phyloP scores from a whole-genome alignment of 2,113 vertebrate genomes.

The Jacana jacana region DNA sequence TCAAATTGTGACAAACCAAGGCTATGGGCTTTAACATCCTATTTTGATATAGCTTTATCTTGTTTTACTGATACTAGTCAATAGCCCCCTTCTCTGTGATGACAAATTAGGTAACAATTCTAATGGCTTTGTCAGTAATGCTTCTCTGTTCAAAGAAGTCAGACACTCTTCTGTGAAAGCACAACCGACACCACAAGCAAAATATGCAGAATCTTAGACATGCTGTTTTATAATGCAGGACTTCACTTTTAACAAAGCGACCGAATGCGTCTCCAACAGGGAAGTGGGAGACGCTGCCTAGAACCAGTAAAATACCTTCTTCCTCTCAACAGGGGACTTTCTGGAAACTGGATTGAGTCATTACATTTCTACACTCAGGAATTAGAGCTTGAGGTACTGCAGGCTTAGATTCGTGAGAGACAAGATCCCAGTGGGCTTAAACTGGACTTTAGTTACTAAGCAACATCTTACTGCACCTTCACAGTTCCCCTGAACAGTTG shows the following conservation, averaged over 20 bases:
- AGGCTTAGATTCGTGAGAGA: not conserved
- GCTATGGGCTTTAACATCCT: not conserved
- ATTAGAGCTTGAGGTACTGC: not conserved
- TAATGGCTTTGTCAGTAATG: not conserved
- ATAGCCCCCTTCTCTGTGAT: not conserved
- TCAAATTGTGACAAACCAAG: not conserved
- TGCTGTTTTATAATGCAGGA: rapidly evolving
- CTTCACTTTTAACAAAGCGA: not conserved
- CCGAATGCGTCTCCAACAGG: rapidly evolving
- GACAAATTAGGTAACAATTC: not conserved
- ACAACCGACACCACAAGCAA: not conserved
- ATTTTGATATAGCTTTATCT: not conserved
- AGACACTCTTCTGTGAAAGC: not conserved
- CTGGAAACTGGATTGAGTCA: not conserved
- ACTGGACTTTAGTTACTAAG: not conserved
- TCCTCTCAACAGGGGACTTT: not conserved
- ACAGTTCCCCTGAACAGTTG: not conserved
- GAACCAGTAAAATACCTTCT: not conserved
- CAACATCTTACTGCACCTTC: not conserved
- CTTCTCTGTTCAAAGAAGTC: rapidly evolving
- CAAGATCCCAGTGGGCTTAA: not conserved
- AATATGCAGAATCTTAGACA: rapidly evolving
- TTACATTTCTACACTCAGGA: not conserved
- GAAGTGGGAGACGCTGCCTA: not conserved
- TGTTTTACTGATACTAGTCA: not conserved